Evolutionary conservation across 2,797 vertebrate species (phyloP).

Genomic region (Lophotriccus pileatus): DNA sequence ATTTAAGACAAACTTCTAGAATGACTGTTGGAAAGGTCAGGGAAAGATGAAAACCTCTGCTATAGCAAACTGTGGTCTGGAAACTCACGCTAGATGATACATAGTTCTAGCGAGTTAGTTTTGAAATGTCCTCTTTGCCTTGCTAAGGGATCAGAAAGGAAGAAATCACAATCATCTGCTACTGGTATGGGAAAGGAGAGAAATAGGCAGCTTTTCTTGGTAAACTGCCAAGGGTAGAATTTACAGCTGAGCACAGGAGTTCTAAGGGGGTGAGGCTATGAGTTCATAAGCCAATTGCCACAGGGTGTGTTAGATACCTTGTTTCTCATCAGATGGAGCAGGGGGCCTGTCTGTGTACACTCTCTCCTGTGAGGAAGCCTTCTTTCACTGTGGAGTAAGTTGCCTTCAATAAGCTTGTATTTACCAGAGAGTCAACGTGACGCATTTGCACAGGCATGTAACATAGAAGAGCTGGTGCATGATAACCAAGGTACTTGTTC

Average conservation of each 20-base stretch:
- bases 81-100: background rate
- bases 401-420: background rate
- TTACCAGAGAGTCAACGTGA: background rate
- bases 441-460: background rate
- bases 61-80: background rate
- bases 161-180: background rate
- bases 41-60: background rate
- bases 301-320: background rate
- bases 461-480: background rate
- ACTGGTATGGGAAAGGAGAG: background rate
- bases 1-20: background rate
- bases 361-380: background rate
- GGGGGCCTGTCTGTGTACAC: background rate
- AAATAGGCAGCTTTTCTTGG: background rate
- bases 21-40: background rate
- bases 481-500: background rate
- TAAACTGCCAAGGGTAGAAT: background rate
- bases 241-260: background rate
- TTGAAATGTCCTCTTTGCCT: background rate
- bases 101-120: background rate
- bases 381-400: background rate
- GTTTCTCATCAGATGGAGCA: background rate
- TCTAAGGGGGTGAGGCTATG: background rate
- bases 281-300: background rate
- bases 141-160: background rate